Percentiles rank a stretch among this genome's conserved stretches.
Conservation (phyloP, 2,113 vertebrate genomes). For the human (Homo sapiens) region DNA sequence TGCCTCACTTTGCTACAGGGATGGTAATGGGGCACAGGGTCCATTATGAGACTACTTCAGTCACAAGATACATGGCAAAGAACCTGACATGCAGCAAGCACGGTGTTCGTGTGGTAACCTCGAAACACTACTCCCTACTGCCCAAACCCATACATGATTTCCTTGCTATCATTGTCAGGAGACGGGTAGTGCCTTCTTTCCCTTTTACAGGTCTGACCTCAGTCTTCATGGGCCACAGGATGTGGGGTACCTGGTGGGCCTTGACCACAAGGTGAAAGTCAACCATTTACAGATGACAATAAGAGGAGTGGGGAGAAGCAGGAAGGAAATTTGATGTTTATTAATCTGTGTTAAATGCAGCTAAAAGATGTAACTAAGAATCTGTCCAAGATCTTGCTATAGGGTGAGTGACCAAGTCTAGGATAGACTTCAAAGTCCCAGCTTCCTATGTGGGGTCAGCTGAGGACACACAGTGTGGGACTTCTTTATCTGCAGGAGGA, state of each 20-base stretch:
- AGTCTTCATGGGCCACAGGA: neutral
- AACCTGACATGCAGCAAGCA: neutral
- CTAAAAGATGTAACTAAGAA: neutral
- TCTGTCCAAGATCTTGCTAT: neutral
- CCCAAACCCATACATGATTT: neutral
- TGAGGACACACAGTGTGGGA: neutral
- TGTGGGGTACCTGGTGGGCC: neutral
- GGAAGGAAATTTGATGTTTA: neutral
- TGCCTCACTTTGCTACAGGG: neutral
- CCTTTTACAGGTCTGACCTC: neutral
- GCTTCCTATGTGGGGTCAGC: neutral
- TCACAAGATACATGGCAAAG: too few species aligned
- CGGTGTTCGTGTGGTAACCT: neutral
- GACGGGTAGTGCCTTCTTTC: neutral
- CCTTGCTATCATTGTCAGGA: neutral
- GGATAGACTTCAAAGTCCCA: neutral
- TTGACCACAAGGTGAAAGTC: neutral
- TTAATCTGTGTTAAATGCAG: neutral
- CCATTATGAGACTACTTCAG: accelerated
- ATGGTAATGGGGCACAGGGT: accelerated
- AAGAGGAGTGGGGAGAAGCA: neutral
- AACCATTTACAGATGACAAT: neutral
- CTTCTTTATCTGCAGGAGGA: neutral
- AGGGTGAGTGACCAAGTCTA: neutral
- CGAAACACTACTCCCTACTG: neutral